phyloP scores from a whole-genome alignment of 2,888 invertebrate species.

The Nomada fabriciana region DNA sequence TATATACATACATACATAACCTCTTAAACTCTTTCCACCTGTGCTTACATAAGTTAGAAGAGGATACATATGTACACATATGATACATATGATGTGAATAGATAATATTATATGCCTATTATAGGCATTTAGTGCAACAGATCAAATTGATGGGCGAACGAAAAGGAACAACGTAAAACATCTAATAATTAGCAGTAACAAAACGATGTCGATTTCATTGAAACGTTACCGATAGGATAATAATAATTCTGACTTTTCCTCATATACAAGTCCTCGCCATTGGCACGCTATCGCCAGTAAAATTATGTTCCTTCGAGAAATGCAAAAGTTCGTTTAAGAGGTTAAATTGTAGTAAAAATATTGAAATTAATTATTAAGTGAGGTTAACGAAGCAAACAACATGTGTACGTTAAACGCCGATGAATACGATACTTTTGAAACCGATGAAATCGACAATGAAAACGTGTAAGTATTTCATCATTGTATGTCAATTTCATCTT shows the following conservation, averaged over 20 bases:
- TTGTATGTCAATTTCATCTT: background rate
- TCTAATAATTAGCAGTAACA: no score
- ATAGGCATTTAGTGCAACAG: no score
- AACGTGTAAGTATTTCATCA: background rate
- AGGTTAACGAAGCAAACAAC: background rate
- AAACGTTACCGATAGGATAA: no score
- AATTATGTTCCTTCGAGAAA: background rate
- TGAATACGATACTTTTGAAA: constrained; percentile 20
- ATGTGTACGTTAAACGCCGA: constrained; percentile 32
- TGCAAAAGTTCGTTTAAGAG: background rate
- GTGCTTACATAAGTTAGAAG: background rate
- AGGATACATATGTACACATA: background rate
- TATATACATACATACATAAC: background rate
- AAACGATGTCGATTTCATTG: no score
- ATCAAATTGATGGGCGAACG: no score
- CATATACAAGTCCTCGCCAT: background rate
- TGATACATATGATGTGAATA: background rate
- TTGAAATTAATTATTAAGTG: background rate
- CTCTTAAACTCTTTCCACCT: background rate
- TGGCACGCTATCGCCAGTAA: background rate
- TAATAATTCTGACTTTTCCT: no score
- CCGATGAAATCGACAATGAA: background rate
- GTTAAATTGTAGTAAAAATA: no score
- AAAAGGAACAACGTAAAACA: no score
- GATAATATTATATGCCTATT: background rate